Conservation (phyloP, 2,888 invertebrate species). For the Reticulitermes lucifugus region DNA sequence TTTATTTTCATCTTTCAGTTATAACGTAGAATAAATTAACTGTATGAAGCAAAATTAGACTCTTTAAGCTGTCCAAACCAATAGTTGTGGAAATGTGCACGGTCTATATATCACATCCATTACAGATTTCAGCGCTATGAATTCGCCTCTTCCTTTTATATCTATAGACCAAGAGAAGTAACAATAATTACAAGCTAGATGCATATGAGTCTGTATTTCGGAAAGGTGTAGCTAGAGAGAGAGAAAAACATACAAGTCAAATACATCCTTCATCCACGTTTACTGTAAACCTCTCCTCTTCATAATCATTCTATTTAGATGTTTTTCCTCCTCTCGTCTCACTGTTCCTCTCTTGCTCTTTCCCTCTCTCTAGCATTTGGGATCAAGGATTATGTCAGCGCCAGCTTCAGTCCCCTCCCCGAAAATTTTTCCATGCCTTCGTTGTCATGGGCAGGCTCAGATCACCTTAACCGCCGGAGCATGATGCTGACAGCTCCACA, state of each 20-base stretch:
- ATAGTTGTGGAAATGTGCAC: slow-evolving; percentile 40
- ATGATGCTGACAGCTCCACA: slow-evolving; percentile 48
- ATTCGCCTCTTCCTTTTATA: slow-evolving; percentile 34
- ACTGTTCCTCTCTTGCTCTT: background rate
- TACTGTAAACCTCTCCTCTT: slow-evolving; percentile 22
- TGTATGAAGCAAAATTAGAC: slow-evolving; percentile 36
- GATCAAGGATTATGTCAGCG: slow-evolving; percentile 64
- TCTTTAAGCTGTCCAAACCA: slow-evolving; percentile 46
- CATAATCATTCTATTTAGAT: slow-evolving; percentile 44
- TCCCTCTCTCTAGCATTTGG: slow-evolving; percentile 55
- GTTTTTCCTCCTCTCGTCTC: background rate
- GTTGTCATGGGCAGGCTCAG: slow-evolving; percentile 51
- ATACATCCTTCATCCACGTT: slow-evolving; percentile 22
- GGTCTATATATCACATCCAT: slow-evolving; percentile 25
- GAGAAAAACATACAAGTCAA: slow-evolving; percentile 33
- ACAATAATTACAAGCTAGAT: slow-evolving; percentile 4
- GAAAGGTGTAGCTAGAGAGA: slow-evolving; percentile 23
- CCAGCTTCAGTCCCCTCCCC: slow-evolving; percentile 54
- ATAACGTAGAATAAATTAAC: slow-evolving; percentile 40
- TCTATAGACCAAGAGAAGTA: slow-evolving; percentile 1
- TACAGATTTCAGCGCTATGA: slow-evolving; percentile 16
- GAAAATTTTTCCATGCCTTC: slow-evolving; percentile 48
- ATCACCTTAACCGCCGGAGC: slow-evolving; percentile 51
- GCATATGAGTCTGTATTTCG: slow-evolving; percentile 12
- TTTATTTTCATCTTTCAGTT: slow-evolving; percentile 29